Conservation (phyloP, 2,797 vertebrate genomes). For the Cryptoblepharus egeriae region DNA sequence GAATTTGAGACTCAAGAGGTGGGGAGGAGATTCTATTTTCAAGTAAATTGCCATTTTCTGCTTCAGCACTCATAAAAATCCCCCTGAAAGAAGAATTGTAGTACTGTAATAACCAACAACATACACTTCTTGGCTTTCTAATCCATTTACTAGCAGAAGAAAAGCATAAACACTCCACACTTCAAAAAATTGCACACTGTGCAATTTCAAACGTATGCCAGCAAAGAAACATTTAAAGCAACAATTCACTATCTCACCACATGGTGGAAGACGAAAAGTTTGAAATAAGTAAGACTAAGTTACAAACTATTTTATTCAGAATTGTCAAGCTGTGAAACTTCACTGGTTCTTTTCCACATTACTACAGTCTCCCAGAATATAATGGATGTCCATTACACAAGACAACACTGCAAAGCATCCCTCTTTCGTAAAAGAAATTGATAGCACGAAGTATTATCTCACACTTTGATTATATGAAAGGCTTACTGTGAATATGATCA, state of each 20-base stretch:
- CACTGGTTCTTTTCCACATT: background rate
- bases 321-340: background rate
- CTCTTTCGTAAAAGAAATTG: background rate
- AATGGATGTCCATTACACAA: background rate
- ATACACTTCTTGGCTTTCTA: background rate
- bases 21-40: background rate
- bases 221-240: background rate
- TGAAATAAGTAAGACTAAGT: constrained; percentile 2
- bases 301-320: background rate
- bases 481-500: background rate
- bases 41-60: constrained; percentile 24
- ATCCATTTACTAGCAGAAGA: background rate
- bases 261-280: constrained; percentile 12
- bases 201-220: background rate
- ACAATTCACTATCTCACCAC: constrained; percentile 24
- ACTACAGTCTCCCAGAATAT: background rate
- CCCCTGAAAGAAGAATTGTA: background rate
- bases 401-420: background rate
- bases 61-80: constrained; percentile 35
- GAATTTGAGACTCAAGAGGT: background rate
- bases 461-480: constrained; percentile 3
- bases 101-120: background rate
- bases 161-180: background rate
- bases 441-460: background rate
- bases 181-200: background rate